phyloP scores from a whole-genome alignment of 2,888 invertebrate genomes.

The Pachydiplax longipennis region DNA sequence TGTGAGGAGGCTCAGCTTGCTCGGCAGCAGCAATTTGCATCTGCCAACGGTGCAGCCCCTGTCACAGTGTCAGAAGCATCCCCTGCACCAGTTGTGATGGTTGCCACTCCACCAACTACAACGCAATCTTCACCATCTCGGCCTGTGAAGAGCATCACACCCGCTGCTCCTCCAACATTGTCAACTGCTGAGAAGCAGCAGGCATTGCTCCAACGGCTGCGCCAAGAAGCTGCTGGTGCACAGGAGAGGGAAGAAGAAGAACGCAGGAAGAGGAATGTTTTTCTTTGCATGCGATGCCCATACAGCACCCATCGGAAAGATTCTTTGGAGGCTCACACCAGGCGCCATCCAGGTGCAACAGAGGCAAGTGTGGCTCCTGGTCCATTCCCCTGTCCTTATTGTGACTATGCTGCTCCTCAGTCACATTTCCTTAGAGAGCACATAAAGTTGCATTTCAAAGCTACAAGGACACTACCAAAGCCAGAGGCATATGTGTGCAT shows the following conservation, averaged over 20 bases:
- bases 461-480: constrained; percentile 58
- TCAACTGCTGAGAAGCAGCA: constrained; percentile 70
- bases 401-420: constrained; percentile 81
- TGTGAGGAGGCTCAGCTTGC: constrained; percentile 72
- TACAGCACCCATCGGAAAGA: constrained; percentile 78
- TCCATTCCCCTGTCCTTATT: constrained; percentile 75
- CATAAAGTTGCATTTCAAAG: constrained; percentile 76
- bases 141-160: constrained; percentile 60
- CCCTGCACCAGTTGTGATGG: constrained; percentile 56
- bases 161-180: constrained; percentile 54
- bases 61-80: constrained; percentile 54
- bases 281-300: constrained; percentile 80
- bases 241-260: constrained; percentile 65
- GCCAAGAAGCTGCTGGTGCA: constrained; percentile 58
- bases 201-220: constrained; percentile 67
- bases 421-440: constrained; percentile 80
- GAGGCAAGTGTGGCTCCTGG: constrained; percentile 62
- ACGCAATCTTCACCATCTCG: constrained; percentile 46
- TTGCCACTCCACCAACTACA: constrained; percentile 60
- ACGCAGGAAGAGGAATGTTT: constrained; percentile 55
- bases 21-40: constrained; percentile 57
- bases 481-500: constrained; percentile 64
- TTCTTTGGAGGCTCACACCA: constrained; percentile 77
- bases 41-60: constrained; percentile 49
- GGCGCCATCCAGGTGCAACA: constrained; percentile 72